These are phyloP conservation scores for Antennarius striatus DNA, from an alignment of 2,113 vertebrate species.

Conservation along the genomic window DNA sequence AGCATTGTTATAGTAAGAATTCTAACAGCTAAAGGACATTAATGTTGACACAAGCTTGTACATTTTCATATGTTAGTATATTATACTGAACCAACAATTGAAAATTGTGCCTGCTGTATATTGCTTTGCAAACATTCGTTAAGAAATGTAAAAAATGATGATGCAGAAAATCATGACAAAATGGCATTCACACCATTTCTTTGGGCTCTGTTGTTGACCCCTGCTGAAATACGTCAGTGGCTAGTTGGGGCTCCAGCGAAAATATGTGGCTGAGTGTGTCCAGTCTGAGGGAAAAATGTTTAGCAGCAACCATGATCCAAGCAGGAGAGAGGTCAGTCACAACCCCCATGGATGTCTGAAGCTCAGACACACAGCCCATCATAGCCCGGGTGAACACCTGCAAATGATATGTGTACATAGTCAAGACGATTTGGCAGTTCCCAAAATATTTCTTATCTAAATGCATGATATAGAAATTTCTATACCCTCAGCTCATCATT, in stretches of 20 bases:
- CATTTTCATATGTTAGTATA: too few relatives aligned
- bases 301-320: constrained; percentile 71
- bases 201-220: neutral
- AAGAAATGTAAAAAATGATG: neutral
- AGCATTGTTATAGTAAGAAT: too few relatives aligned
- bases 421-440: neutral
- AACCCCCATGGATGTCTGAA: constrained; percentile 54
- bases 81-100: too few relatives aligned
- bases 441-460: neutral
- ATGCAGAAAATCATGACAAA: neutral
- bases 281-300: constrained; percentile 62
- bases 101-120: too few relatives aligned
- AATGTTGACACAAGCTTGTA: too few relatives aligned
- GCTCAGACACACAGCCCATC: constrained; percentile 63
- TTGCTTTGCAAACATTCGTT: too few relatives aligned
- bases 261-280: constrained; percentile 71
- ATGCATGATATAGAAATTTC: neutral
- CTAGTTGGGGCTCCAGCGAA: constrained; percentile 61
- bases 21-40: neutral
- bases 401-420: neutral
- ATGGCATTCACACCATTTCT: constrained; percentile 64
- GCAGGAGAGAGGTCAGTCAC: constrained; percentile 64
- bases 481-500: constrained; percentile 61
- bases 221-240: neutral
- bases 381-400: constrained; percentile 68